These are phyloP conservation scores for Morone chrysops DNA, from an alignment of 2,113 vertebrate species.

Conservation along the genomic window DNA sequence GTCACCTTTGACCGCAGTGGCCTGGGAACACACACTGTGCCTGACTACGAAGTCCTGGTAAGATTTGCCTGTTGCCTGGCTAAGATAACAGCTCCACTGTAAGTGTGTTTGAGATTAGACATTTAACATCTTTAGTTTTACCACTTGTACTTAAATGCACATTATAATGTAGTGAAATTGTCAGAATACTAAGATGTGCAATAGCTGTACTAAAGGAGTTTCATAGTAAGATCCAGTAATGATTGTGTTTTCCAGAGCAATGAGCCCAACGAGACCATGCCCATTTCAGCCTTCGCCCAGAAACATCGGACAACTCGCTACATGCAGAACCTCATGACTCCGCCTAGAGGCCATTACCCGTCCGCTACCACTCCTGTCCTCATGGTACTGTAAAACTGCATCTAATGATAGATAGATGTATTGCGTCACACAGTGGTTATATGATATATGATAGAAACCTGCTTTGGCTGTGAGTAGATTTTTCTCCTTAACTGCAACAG, in stretches of 20 bases:
- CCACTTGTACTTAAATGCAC: too few relatives aligned
- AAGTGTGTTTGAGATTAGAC: not conserved
- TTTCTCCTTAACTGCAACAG: not conserved
- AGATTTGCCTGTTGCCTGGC: constrained; percentile 64
- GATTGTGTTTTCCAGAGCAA: constrained; percentile 88
- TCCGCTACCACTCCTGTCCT: constrained; percentile 90
- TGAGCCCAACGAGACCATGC: constrained; percentile 98
- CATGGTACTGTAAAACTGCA: constrained; percentile 80
- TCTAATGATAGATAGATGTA: not conserved
- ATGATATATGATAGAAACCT: not conserved
- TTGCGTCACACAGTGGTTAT: not conserved
- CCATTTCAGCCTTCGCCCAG: constrained; percentile 96
- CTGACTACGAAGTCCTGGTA: constrained; percentile 98
- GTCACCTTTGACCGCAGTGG: constrained; percentile 97
- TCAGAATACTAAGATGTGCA: not conserved
- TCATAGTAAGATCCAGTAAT: not conserved
- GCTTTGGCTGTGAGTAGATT: not conserved
- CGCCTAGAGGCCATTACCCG: constrained; percentile 89
- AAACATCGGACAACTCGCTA: constrained; percentile 93
- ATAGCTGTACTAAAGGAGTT: not conserved
- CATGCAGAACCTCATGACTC: constrained; percentile 90
- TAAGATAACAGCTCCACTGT: not conserved
- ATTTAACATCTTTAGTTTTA: not conserved
- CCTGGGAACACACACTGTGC: constrained; percentile 97
- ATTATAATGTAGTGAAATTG: not conserved